Percentiles rank a stretch among this genome's conserved stretches.
Conservation (phyloP, 1,140 invertebrate genomes). For the Drosophila asahinai region DNA sequence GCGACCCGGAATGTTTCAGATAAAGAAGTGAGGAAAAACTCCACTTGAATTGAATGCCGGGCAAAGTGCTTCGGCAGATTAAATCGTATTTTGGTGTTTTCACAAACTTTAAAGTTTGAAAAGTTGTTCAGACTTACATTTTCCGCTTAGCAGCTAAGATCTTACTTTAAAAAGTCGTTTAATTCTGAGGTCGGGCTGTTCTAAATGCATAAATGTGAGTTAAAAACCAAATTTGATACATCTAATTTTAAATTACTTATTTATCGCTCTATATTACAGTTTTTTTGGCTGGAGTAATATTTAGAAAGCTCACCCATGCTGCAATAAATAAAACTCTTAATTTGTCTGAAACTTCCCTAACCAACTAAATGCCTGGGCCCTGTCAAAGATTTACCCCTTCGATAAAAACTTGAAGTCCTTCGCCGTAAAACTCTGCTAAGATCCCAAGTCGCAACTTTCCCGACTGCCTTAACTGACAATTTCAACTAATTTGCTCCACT, state of each 20-base stretch:
- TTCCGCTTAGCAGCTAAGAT: background rate
- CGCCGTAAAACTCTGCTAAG: constrained; percentile 20
- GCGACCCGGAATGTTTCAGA: constrained; percentile 34
- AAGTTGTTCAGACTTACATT: background rate
- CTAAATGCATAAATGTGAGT: too few species aligned
- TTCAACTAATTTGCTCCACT: constrained; percentile 78
- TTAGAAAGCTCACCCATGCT: too few species aligned
- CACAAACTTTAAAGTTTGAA: background rate
- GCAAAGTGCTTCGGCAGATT: constrained; percentile 31
- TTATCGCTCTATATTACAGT: background rate
- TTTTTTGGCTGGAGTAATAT: background rate
- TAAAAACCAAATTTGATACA: too few species aligned
- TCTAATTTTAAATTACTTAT: too few species aligned
- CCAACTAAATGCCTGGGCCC: background rate
- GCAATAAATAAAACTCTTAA: constrained; percentile 4
- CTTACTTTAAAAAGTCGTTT: too few species aligned
- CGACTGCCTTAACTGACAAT: constrained; percentile 69
- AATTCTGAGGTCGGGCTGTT: too few species aligned
- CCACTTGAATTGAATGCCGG: constrained; percentile 20
- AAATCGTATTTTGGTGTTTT: background rate
- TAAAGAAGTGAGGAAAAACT: constrained; percentile 24
- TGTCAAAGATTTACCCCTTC: constrained; percentile 18
- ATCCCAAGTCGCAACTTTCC: constrained; percentile 28
- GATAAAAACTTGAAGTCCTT: constrained; percentile 27
- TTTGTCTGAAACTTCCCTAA: background rate